Base-by-base conservation (phyloP, 2,113 vertebrate genomes). In the Ranitomeya imitator region DNA sequence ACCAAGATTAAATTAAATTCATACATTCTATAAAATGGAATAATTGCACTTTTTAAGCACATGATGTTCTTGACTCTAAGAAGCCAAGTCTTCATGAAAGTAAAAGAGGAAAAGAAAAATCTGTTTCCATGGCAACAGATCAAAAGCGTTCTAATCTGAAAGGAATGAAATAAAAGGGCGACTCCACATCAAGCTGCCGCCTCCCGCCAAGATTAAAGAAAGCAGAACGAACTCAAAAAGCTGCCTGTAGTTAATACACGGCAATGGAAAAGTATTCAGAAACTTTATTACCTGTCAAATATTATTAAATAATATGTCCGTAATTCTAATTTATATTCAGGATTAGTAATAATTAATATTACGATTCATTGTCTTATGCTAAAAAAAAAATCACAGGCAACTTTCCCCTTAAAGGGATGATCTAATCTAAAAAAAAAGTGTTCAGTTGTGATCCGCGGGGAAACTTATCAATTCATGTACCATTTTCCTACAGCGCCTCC, bases 71-170 rank as follows among this genome's bases (percentile, higher is more conserved):
- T 54, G 51, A 54, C 45, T 54, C 19, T 54, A 78, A 55, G 52
- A 52, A 55, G 51, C 76, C 19, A 54, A 1, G 14, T 26, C 23
- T 37, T 12, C 37, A 1, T 16, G 26, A 74, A 45, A 37, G 2
- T 7, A 54, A 23, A 14, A 8, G 9, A 67, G 26, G 16, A 13
- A n/a, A 52, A 55, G 23, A n/a, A 78, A 52, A 23, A 23, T 79
- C 77, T 57, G 77, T 79, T 79, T 57, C 77, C 54, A 57, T 57
- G n/a, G 77, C 77, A 79, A 79, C 77, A 6, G 54, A 16, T 55
- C 55, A 57, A 14, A 14, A 8, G 52, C 23, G 21, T 26, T 79
- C 76, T n/a, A 51, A 78, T 76, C 18, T 21, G 69, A 71, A 37
- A 13, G 5, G 23, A 71, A n/a, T 65, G 7, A 71, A 73, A 73